Evolutionary conservation across 2,888 invertebrate genomes (phyloP).

Genomic region (Eudasyphora cyanicolor): DNA sequence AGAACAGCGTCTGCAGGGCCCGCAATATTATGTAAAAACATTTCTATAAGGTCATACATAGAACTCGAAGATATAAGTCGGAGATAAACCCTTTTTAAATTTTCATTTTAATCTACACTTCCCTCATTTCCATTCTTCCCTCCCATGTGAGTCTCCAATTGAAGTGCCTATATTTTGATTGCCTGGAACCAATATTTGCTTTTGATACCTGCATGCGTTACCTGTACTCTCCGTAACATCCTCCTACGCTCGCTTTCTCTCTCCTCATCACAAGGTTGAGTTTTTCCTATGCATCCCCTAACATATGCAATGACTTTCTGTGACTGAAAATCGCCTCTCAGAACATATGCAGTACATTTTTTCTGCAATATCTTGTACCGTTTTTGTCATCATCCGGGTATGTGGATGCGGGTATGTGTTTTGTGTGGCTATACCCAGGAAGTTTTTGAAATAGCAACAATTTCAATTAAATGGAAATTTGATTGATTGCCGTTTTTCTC

Average conservation of each 20-base stretch:
- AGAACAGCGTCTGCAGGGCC: no score
- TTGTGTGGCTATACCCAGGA: not conserved
- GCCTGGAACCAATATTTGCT: constrained; percentile 46
- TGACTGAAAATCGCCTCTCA: no score
- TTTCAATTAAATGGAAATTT: constrained; percentile 58
- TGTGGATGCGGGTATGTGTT: not conserved
- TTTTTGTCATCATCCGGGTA: not conserved
- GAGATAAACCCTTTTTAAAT: no score
- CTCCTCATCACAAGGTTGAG: not conserved
- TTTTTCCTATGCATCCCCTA: no score
- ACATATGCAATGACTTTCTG: not conserved
- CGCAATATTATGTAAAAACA: no score
- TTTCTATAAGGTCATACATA: no score
- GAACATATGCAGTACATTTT: no score
- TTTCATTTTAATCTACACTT: no score
- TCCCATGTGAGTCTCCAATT: constrained; percentile 21
- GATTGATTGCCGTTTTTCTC: constrained; percentile 52
- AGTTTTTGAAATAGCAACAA: constrained; percentile 28
- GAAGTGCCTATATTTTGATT: constrained; percentile 55
- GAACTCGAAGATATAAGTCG: no score
- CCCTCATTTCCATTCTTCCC: no score
- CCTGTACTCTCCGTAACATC: constrained; percentile 1
- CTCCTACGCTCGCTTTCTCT: not conserved
- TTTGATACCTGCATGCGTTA: constrained; percentile 21
- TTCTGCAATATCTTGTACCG: not conserved